phyloP scores from a whole-genome alignment of 2,797 vertebrate species.

The Erethizon dorsatum region DNA sequence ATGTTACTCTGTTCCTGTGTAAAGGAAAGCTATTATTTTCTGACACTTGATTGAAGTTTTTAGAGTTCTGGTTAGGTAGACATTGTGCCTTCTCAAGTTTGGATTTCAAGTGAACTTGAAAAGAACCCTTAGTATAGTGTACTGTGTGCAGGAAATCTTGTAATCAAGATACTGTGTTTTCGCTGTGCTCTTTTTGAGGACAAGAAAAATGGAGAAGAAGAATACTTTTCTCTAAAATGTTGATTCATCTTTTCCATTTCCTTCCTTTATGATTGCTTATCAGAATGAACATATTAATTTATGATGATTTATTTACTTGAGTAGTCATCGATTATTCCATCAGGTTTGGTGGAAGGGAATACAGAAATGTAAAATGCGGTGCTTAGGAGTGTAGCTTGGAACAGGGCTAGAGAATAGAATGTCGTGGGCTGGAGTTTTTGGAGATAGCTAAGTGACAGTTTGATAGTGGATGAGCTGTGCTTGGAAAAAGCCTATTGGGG shows the following conservation, averaged over 20 bases:
- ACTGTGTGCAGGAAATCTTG: constrained; percentile 7
- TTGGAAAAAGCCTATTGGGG: background rate
- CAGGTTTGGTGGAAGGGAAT: background rate
- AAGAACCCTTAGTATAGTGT: constrained; percentile 37
- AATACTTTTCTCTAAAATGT: background rate
- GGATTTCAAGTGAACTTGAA: constrained; percentile 36
- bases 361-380: background rate
- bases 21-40: constrained; percentile 69
- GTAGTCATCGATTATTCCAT: background rate
- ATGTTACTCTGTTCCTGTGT: constrained; percentile 57
- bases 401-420: background rate
- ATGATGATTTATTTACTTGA: background rate
- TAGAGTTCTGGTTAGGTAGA: constrained; percentile 63
- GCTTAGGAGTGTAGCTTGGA: background rate
- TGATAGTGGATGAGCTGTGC: background rate
- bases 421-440: background rate
- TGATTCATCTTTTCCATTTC: background rate
- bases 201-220: background rate
- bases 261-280: background rate
- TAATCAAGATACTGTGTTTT: constrained; percentile 4
- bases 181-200: background rate
- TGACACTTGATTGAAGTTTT: constrained; percentile 74
- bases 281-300: background rate
- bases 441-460: background rate
- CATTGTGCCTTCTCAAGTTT: constrained; percentile 62